Percentiles rank a stretch among this genome's conserved stretches.
Conservation (phyloP, 1,140 invertebrate species). For the Pogonus chalceus region DNA sequence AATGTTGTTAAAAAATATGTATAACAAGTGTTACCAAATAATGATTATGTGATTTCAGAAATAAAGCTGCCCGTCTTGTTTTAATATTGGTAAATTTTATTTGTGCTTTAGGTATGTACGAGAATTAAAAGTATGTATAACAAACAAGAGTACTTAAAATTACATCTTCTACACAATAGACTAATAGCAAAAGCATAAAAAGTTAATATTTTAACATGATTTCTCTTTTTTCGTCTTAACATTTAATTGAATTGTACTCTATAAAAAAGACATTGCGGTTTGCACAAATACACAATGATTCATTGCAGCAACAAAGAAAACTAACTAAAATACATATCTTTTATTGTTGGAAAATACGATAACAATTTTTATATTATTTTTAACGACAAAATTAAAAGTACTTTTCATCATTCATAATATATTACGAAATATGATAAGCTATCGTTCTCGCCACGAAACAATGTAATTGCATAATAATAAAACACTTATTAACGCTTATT, state of each 20-base stretch:
- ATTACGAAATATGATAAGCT: no score
- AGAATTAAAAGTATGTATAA: neutral
- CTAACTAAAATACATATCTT: conserved; percentile 1
- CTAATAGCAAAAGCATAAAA: neutral
- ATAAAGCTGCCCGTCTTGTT: conserved; percentile 1
- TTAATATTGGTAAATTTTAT: conserved; percentile 5
- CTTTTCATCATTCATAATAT: no score
- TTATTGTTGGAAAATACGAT: no score
- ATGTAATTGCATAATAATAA: no score
- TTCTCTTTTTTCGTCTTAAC: neutral
- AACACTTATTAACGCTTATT: no score
- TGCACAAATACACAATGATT: neutral
- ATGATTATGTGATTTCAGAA: neutral
- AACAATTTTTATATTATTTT: no score
- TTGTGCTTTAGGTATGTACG: neutral
- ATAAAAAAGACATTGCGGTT: neutral
- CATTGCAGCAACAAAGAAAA: conserved; percentile 1
- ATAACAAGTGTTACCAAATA: neutral
- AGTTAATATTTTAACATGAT: neutral
- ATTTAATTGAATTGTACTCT: neutral
- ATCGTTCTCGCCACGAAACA: no score
- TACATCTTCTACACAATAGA: neutral
- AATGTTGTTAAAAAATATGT: neutral
- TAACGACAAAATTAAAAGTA: no score
- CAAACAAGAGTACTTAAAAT: neutral